A percentile compares a stretch with the other conserved stretches of the same genome.
phyloP scores from a whole-genome alignment of 1,140 invertebrate genomes.

The Bombus superbus region DNA sequence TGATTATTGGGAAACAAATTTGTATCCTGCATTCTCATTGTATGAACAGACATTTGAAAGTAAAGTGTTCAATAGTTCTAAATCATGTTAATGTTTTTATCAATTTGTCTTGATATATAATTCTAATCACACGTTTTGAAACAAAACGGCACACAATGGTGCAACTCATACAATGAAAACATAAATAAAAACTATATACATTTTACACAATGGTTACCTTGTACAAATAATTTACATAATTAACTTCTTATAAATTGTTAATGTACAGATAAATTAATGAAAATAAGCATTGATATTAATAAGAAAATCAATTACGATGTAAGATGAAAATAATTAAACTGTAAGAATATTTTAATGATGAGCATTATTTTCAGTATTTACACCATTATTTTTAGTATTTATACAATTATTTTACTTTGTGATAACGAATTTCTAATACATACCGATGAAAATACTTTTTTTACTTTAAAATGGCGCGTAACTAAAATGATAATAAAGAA shows the following conservation, averaged over 20 bases:
- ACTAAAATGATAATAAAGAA: not conserved
- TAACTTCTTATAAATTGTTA: slow-evolving; percentile 50
- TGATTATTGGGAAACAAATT: not conserved
- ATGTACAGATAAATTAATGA: slow-evolving; percentile 57
- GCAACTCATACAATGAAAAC: not conserved
- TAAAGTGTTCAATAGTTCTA: slow-evolving; percentile 21
- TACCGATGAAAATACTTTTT: slow-evolving; percentile 63
- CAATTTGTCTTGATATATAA: slow-evolving; percentile 5
- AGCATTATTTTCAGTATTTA: slow-evolving; percentile 57
- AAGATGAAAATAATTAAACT: slow-evolving; percentile 53
- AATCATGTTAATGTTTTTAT: slow-evolving; percentile 31
- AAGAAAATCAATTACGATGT: slow-evolving; percentile 47
- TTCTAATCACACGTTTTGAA: not conserved
- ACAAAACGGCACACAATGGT: not conserved
- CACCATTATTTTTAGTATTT: slow-evolving; percentile 54
- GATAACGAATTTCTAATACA: slow-evolving; percentile 33
- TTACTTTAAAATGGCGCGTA: slow-evolving; percentile 36
- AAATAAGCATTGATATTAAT: slow-evolving; percentile 41
- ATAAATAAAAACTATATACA: slow-evolving; percentile 18
- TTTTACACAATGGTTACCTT: slow-evolving; percentile 52
- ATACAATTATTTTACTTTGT: slow-evolving; percentile 42
- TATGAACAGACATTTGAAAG: slow-evolving; percentile 28
- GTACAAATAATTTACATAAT: slow-evolving; percentile 57
- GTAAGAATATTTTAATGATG: slow-evolving; percentile 48
- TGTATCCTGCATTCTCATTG: not conserved